Evolutionary conservation across 2,888 invertebrate genomes (phyloP).

Genomic region (Aphodius granarius): DNA sequence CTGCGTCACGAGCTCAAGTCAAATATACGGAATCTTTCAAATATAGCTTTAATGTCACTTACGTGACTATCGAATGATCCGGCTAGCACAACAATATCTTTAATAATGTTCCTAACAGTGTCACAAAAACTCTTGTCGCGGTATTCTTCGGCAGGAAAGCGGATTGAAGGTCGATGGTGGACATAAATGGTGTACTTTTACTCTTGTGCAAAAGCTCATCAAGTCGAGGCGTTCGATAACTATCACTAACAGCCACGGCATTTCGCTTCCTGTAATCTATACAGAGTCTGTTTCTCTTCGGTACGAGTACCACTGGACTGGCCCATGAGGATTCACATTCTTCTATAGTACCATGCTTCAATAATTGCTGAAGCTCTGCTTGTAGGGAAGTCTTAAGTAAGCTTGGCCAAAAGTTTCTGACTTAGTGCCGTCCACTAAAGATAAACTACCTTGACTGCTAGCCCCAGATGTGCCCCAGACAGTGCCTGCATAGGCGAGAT

Average conservation of each 20-base stretch:
- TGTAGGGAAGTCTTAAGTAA: conserved; percentile 35
- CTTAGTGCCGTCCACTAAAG: too few species aligned
- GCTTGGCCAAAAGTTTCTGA: too few species aligned
- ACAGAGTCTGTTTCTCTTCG: conserved; percentile 44
- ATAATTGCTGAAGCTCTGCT: conserved; percentile 41
- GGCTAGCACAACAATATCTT: conserved; percentile 37
- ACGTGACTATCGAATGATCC: conserved; percentile 33
- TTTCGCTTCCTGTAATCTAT: conserved; percentile 43
- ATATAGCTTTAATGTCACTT: conserved; percentile 32
- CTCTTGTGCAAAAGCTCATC: conserved; percentile 48
- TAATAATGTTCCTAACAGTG: conserved; percentile 43
- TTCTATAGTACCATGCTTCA: conserved; percentile 43
- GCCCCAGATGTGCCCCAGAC: too few species aligned
- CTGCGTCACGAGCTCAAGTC: conserved; percentile 30
- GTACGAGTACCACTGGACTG: conserved; percentile 44
- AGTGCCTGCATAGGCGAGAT: too few species aligned
- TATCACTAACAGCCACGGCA: conserved; percentile 30
- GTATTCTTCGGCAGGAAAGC: conserved; percentile 50
- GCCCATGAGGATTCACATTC: conserved; percentile 48
- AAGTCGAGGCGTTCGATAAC: conserved; percentile 38
- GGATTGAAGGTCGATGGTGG: conserved; percentile 43
- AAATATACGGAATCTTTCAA: conserved; percentile 28
- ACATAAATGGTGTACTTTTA: conserved; percentile 34
- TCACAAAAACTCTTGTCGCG: conserved; percentile 25
- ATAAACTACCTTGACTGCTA: too few species aligned